Evolutionary conservation across 2,888 invertebrate genomes (phyloP).

Genomic region (Auanema sp.): DNA sequence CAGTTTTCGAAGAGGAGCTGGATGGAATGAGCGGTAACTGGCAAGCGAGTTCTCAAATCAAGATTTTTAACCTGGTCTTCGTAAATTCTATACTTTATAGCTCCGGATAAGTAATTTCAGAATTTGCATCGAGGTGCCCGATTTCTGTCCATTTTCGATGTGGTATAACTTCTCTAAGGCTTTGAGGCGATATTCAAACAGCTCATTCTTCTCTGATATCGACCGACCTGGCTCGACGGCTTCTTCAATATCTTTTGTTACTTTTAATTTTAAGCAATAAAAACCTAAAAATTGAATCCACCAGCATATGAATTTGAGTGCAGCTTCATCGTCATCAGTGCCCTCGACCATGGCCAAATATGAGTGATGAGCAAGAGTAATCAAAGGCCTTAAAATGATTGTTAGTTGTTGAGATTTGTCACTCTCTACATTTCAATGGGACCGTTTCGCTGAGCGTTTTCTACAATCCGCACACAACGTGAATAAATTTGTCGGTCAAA

Average conservation of each 20-base stretch:
- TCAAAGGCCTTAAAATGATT: conserved; percentile 27
- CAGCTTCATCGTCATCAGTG: conserved; percentile 27
- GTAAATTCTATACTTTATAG: conserved; percentile 10
- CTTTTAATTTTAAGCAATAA: background rate
- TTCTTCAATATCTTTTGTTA: conserved; percentile 6
- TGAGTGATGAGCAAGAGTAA: conserved; percentile 39
- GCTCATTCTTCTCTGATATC: conserved; percentile 7
- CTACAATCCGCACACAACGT: conserved; percentile 36
- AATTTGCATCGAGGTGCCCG: background rate
- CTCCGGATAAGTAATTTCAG: conserved; percentile 7
- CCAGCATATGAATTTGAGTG: conserved; percentile 34
- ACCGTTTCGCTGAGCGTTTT: conserved; percentile 31
- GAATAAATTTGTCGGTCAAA: conserved; percentile 45
- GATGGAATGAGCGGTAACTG: conserved; percentile 14
- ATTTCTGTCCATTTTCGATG: conserved; percentile 6
- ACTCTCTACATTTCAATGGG: conserved; percentile 28
- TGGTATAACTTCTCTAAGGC: conserved; percentile 17
- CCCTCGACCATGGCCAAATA: conserved; percentile 36
- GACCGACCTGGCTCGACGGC: conserved; percentile 5
- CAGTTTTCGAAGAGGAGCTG: conserved; percentile 11
- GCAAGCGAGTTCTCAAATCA: conserved; percentile 9
- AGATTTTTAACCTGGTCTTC: background rate
- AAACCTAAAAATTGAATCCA: conserved; percentile 36
- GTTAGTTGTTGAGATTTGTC: conserved; percentile 3
- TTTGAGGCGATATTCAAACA: conserved; percentile 15